A percentile compares a stretch with the other conserved stretches of the same genome.
phyloP scores from a whole-genome alignment of 1,140 invertebrate species.

The Druon quercuslanigerum region DNA sequence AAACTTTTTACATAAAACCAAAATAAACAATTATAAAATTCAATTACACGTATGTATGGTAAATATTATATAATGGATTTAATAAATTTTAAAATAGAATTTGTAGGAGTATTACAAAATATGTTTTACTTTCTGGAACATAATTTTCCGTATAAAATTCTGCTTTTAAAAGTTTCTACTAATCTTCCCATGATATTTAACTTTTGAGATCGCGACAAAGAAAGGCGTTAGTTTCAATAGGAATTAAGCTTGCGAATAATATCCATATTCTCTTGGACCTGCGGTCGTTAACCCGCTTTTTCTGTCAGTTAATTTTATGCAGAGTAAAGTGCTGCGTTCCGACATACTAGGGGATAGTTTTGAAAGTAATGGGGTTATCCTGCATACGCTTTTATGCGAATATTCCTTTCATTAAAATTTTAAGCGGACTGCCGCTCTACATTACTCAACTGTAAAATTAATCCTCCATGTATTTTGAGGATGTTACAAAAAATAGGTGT shows the following conservation, averaged over 20 bases:
- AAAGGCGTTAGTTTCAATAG: too few relatives aligned
- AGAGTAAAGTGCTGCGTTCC: constrained; percentile 15
- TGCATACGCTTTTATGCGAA: constrained; percentile 47
- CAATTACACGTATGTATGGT: too few relatives aligned
- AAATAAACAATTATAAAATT: too few relatives aligned
- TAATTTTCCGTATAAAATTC: too few relatives aligned
- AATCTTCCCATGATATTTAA: too few relatives aligned
- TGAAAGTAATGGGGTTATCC: constrained; percentile 50
- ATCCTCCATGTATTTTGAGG: constrained; percentile 16
- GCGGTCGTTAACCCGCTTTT: constrained; percentile 16
- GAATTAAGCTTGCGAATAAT: constrained; percentile 4
- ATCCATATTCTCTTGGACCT: neutral
- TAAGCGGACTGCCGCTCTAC: constrained; percentile 48
- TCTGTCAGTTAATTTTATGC: constrained; percentile 28
- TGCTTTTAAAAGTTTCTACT: too few relatives aligned
- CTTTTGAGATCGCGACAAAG: too few relatives aligned
- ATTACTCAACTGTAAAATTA: constrained; percentile 55
- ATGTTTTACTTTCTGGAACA: too few relatives aligned
- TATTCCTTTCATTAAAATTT: constrained; percentile 61
- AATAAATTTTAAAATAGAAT: too few relatives aligned
- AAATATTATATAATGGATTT: too few relatives aligned
- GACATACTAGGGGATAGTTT: constrained; percentile 32
- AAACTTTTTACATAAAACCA: too few relatives aligned
- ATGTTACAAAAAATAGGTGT: constrained; percentile 1
- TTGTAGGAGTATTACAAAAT: too few relatives aligned